Base-by-base conservation (phyloP, 2,888 invertebrate species). In the Ellobium chinense region DNA sequence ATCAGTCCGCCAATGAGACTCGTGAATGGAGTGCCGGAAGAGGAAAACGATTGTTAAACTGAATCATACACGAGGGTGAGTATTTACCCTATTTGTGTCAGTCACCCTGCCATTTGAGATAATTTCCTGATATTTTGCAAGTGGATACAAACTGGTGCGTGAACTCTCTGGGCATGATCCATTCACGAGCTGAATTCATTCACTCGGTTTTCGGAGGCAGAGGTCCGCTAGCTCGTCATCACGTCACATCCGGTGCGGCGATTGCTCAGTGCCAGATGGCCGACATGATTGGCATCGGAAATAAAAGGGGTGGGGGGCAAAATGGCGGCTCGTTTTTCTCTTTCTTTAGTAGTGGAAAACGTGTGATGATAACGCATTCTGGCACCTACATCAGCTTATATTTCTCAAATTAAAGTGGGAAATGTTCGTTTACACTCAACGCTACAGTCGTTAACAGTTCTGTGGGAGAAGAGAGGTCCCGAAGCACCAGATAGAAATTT, bases 21-120 rank as follows among this genome's bases (percentile, higher is more conserved):
- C n/a, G n/a, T n/a, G n/a, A n/a, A 7, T 46, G 46, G 46, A 46
- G 46, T 12, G 69, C 69, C 37, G 69, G 69, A 69, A 54, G 29
- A 46, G 69, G 69, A 46, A 69, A 69, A 27, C 14, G 27, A 0
- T 69, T 2, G 69, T 46, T 69, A 46, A 29, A 7, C 34, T n/a
- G 12, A 56, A 56, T 2, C 34, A 54, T 14, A 70, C 56, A 56
- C 18, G 9, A 18, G 46, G 70, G 5, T 36, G 31, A n/a, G 56
- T 56, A 31, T 46, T 70, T 70, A 56, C 46, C 70, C 70, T 70
- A 56, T 34, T 70, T 24, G 70, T 70, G 70, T 70, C 70, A 70
- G 70, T 70, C 70, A 70, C 0, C 12, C 72, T 24, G 58, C 18
- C 24, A 72, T 72, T 60, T 72, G 60, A 5, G 58, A 31, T 36